Base-by-base conservation (phyloP, 1,140 invertebrate species). In the Dufourea novaeangliae region DNA sequence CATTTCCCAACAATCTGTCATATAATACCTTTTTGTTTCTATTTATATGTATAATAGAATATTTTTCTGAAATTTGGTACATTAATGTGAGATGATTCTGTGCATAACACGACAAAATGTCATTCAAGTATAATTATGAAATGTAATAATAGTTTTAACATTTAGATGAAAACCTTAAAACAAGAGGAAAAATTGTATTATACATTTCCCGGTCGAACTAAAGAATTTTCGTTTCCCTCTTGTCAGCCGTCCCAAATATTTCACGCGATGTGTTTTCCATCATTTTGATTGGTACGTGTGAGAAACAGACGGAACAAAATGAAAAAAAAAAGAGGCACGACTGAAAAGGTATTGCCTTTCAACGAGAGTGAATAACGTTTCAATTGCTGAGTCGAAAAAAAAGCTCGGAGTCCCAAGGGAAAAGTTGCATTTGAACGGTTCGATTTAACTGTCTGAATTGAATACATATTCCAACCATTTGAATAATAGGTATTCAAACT, bases 281-380 rank as follows among this genome's bases (percentile, higher is more conserved):
- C 32, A 14, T 66, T 71, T 73, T 41, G 44, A 54, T 54, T 32
- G 25, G 20, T 27, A 27, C 34, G 37, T 17, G 50, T 22, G 37
- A 56, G n/a, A 12, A 39, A n/a, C 44, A 20, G 34, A 34, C 46
- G 10, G 54, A 20, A 54, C 37, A 64, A 7, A 44, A n/a, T 29
- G 27, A 10, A 29, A 63, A 64, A 63, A 46, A 39, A 57, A 29
- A 12, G 12, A 1, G 20, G 41, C 0, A 17, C 29, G 29, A 52
- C 22, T 52, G 70, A 73, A 73, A 52, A 64, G 44, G 32, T 64
- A 64, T 73, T 52, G 59, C 46, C 66, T 56, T 74, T 32, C 34
- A 56, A 32, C 61, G 46, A 20, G 46, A 41, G 27, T 41, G 71
- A 66, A 74, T 66, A 54, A 74, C 61, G 62, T 74, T 56, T 64